Evolutionary conservation across 2,888 invertebrate genomes (phyloP).

Genomic region (Agapetus fuscipes): DNA sequence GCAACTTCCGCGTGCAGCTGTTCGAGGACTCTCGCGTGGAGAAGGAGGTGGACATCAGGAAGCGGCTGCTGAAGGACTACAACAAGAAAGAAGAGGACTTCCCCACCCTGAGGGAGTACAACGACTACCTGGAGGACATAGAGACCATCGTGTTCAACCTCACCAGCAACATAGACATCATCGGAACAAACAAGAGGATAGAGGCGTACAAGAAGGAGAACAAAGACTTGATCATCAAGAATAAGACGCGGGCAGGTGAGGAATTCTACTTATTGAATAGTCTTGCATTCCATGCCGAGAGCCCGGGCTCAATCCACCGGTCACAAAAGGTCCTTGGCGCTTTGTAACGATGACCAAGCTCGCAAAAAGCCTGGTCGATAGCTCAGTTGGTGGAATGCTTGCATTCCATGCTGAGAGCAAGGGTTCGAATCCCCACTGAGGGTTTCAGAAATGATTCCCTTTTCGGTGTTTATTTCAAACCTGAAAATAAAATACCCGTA

Average conservation of each 20-base stretch:
- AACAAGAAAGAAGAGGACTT: conserved; percentile 97
- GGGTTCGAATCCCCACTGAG: too few species aligned
- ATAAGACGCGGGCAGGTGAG: conserved; percentile 64
- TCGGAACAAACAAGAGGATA: conserved; percentile 80
- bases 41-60: conserved; percentile 93
- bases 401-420: too few species aligned
- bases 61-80: conserved; percentile 78
- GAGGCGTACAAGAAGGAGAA: conserved; percentile 89
- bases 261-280: too few species aligned
- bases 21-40: conserved; percentile 96
- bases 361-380: too few species aligned
- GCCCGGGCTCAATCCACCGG: too few species aligned
- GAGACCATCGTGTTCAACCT: conserved; percentile 89
- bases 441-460: too few species aligned
- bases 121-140: conserved; percentile 93
- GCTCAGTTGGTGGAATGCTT: too few species aligned
- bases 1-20: conserved; percentile 86
- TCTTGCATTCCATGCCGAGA: too few species aligned
- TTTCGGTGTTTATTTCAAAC: too few species aligned
- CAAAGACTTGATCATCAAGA: conserved; percentile 71
- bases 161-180: conserved; percentile 78
- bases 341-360: too few species aligned
- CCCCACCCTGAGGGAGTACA: conserved; percentile 68
- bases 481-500: too few species aligned
- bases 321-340: too few species aligned